Conservation (phyloP, 1,140 invertebrate species). For the Temnothorax longispinosus region DNA sequence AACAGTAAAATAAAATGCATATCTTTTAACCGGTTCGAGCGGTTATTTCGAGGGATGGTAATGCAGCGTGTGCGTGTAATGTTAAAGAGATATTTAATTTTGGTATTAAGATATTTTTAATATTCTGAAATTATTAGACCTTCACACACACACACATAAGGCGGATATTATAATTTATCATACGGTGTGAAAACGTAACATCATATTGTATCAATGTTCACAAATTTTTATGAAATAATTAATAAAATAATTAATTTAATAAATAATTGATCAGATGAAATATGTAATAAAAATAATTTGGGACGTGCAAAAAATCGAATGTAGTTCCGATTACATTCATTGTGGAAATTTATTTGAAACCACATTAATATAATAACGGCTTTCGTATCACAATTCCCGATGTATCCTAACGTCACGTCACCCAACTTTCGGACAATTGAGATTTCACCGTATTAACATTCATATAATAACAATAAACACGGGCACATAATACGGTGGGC, state of each 20-base stretch:
- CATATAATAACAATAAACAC: slow-evolving; percentile 27
- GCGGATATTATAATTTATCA: not conserved
- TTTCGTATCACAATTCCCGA: not conserved
- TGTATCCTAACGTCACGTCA: not conserved
- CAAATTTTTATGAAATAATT: not conserved
- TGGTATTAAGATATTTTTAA: not conserved
- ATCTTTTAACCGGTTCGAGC: slow-evolving; percentile 5
- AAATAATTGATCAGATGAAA: not conserved
- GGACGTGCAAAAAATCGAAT: not conserved
- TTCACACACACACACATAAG: too few species aligned
- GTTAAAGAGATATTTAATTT: not conserved
- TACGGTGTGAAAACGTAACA: not conserved
- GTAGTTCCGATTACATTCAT: not conserved
- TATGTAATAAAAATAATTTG: not conserved
- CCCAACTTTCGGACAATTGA: not conserved
- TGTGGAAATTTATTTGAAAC: not conserved
- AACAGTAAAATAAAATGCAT: slow-evolving; percentile 44
- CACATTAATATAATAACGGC: not conserved
- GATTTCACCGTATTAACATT: not conserved
- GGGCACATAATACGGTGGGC: not conserved
- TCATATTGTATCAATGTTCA: not conserved
- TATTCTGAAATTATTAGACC: not conserved
- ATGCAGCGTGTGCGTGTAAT: not conserved
- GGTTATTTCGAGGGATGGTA: not conserved
- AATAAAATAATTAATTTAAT: not conserved